phyloP scores from a whole-genome alignment of 2,888 invertebrate species.

The Cinara cedri region DNA sequence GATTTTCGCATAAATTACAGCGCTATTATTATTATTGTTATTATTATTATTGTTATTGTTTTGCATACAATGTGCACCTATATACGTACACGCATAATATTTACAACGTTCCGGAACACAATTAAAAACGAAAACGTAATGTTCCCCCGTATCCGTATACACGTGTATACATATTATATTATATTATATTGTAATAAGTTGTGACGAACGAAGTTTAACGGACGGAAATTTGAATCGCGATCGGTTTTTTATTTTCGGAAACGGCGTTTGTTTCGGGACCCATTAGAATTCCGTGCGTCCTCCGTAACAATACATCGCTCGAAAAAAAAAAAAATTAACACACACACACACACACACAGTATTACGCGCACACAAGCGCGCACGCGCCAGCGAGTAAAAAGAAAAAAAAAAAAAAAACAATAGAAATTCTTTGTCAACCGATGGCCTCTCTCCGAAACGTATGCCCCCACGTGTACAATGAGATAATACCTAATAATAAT shows the following conservation, averaged over 20 bases:
- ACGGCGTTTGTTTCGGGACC: slow-evolving; percentile 26
- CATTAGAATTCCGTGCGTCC: slow-evolving; percentile 38
- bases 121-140: slow-evolving; percentile 44
- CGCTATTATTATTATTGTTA: slow-evolving; percentile 14
- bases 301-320: slow-evolving; percentile 39
- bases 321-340: slow-evolving; percentile 48
- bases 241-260: slow-evolving; percentile 23
- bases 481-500: too few relatives aligned
- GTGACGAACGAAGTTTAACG: slow-evolving; percentile 21
- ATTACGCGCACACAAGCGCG: background rate
- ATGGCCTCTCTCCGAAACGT: slow-evolving; percentile 28
- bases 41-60: slow-evolving; percentile 26
- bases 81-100: too few relatives aligned
- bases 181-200: too few relatives aligned
- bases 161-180: too few relatives aligned
- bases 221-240: slow-evolving; percentile 37
- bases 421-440: slow-evolving; percentile 51
- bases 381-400: background rate
- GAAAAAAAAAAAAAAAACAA: slow-evolving; percentile 33
- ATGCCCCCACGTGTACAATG: too few relatives aligned
- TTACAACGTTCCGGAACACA: slow-evolving; percentile 18
- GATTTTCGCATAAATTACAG: slow-evolving; percentile 47
- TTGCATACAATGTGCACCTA: slow-evolving; percentile 57
- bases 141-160: too few relatives aligned
- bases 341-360: slow-evolving; percentile 11